phyloP scores from a whole-genome alignment of 35 echinoderm and acorn worm genomes.

The Apostichopus californicus region DNA sequence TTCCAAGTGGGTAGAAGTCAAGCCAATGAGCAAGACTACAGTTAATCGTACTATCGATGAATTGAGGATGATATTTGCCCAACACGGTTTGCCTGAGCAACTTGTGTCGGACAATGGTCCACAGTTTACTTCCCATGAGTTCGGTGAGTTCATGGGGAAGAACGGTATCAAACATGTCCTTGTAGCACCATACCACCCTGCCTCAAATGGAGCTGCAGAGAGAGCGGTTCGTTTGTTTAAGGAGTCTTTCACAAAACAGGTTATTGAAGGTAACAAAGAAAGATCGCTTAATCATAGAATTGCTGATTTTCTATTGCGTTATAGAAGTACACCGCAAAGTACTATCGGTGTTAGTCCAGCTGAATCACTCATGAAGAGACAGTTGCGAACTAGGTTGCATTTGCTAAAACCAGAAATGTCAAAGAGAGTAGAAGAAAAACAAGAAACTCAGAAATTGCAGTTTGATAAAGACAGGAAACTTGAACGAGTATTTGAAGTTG shows the following conservation, averaged over 20 bases:
- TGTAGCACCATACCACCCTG: conserved; percentile 63
- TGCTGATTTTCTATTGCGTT: conserved; percentile 1
- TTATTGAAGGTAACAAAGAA: conserved; percentile 22
- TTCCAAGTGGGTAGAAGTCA: conserved; percentile 56
- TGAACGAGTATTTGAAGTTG: too few species aligned
- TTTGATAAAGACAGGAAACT: too few species aligned
- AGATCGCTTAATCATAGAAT: conserved; percentile 33
- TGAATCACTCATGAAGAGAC: too few species aligned
- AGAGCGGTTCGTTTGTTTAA: conserved; percentile 46
- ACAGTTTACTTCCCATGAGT: conserved; percentile 64
- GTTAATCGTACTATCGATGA: conserved; percentile 33
- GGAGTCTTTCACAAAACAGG: conserved; percentile 51
- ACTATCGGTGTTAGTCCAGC: too few species aligned
- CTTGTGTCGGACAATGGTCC: conserved; percentile 77
- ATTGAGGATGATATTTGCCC: conserved; percentile 40
- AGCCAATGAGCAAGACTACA: conserved; percentile 35
- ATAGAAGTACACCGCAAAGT: too few species aligned
- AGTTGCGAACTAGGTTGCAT: too few species aligned
- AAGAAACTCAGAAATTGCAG: too few species aligned
- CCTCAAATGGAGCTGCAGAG: conserved; percentile 39
- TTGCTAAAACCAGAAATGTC: too few species aligned
- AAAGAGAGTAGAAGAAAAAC: too few species aligned
- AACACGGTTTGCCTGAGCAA: conserved; percentile 54
- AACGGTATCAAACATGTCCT: conserved; percentile 45
- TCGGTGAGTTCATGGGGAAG: conserved; percentile 36